Evolutionary conservation across 2,888 invertebrate species (phyloP), one percentile per base, ranked within the genome.

Genomic region (Lasioglossum pauxillum): DNA sequence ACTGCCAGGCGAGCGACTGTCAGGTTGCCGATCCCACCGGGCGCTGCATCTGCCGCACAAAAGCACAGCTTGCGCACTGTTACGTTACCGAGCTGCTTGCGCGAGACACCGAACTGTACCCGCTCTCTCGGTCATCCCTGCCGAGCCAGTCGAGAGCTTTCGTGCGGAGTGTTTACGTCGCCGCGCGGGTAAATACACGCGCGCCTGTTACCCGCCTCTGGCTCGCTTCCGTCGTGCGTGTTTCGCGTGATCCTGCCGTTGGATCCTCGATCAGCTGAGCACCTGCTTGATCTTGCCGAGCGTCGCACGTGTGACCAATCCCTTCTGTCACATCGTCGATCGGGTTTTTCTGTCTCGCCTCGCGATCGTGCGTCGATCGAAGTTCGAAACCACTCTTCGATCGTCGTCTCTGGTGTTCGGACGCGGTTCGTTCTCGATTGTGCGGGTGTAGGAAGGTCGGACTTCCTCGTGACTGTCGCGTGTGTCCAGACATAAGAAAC

Each of bases 1-100:
- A 27, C n/a, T 64, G 69, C 41, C 38, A 60, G 49, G 23, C 71
- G 60, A 82, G 49, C 44, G 64, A 76, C 69, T 44, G 81, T 79
- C 71, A 77, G 71, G 72, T 75, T 64, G 79, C 79, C 75, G 84
- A 85, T 85, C 75, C 75, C 44, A 84, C 72, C 75, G 74, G 76
- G 83, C 74, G 83, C 88, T 85, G 87, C 87, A 85, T 87, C 84
- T 78, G 85, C 83, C 88, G 88, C 89, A 87, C 87, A 89, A 90
- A 88, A 89, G 90, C 87, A 90, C 90, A 90, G 88, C 90, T 90
- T 90, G 90, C 90, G 90, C 90, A 90, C 87, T 89, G 89, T 90
- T 87, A 83, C 90, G 64, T 90, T 89, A 89, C 85, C 90, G 85
- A 88, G 90, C 84, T 85, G 86, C 84, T 83, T 86, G 90, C 90